Evolutionary conservation across 2,888 invertebrate species (phyloP), one percentile per base, ranked within the genome.

Genomic region (Eristalis intricaria): DNA sequence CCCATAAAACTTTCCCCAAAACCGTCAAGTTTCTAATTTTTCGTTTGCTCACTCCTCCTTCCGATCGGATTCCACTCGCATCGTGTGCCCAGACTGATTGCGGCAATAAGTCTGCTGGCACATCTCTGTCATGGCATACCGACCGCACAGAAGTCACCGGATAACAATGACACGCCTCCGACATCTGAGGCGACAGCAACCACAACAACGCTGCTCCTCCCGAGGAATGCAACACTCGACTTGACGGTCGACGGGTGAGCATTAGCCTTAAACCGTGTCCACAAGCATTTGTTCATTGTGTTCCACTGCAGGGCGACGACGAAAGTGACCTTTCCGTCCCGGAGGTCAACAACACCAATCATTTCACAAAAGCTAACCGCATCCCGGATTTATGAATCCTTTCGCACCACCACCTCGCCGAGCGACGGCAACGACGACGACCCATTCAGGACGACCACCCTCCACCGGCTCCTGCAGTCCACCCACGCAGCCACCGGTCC

Each of bases 371-470:
- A 91, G 15, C 90, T 92, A 58, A 90, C 90, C 35, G 91, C 91
- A 4, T 89, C 91, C 10, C 91, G 92, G 29, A 92, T 92, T 56
- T 92, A 92, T 32, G 92, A 92, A 75, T 92, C 92, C 26, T 91
- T 91, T 88, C 90, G 91, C 5, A 81, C 90, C 1, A 87, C 83
- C 26, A 69, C 79, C n/a, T 50, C 84, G 13, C 81, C 74, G 7
- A 40, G 83, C n/a, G 88, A 76, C 50, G 58, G 63, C 69, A 74
- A 61, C n/a, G 73, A 68, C 61, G 61, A 78, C 4, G 87, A 89
- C 10, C 74, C 89, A 80, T 58, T 71, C 50, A 56, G 64, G 60
- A 40, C 89, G 83, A 29, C 87, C 76, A 4, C 66, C 68, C 61
- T 78, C 64, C 75, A 80, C 26, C 84, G 76, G 19, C 50, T 50